phyloP scores from a whole-genome alignment of 1,140 invertebrate species.

The Saccostrea cuccullata region DNA sequence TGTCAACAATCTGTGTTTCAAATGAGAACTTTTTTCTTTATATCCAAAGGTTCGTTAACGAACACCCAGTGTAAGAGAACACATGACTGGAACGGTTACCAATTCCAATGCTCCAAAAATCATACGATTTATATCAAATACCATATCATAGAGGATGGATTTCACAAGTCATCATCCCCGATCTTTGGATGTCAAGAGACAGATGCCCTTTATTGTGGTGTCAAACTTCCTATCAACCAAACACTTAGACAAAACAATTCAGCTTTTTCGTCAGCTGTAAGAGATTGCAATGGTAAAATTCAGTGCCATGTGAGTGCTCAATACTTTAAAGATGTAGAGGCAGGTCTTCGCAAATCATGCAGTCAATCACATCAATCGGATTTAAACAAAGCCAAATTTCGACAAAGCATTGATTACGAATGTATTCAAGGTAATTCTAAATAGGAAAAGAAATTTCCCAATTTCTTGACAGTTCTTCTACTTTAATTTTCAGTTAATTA shows the following conservation, averaged over 20 bases:
- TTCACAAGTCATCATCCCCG: background rate
- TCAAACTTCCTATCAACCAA: background rate
- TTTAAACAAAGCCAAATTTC: background rate
- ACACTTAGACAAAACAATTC: background rate
- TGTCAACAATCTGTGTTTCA: background rate
- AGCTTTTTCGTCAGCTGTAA: background rate
- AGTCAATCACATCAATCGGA: background rate
- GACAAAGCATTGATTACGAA: slow-evolving; percentile 14
- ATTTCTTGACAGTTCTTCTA: background rate
- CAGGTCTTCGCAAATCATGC: background rate
- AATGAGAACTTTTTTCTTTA: background rate
- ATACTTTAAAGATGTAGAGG: background rate
- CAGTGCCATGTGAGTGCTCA: background rate
- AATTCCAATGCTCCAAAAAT: background rate
- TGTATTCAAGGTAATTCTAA: background rate
- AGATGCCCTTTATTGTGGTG: background rate
- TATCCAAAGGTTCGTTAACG: background rate
- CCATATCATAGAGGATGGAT: background rate
- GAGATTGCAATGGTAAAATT: background rate
- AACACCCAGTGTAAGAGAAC: background rate
- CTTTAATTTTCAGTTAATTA: background rate
- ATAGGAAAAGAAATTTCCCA: background rate
- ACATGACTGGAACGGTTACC: background rate
- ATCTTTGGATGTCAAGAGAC: background rate
- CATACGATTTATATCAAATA: slow-evolving; percentile 18